Percentiles rank a stretch among this genome's conserved stretches.
Conservation (phyloP, 2,888 invertebrate species). For the Dasypogon diadema region DNA sequence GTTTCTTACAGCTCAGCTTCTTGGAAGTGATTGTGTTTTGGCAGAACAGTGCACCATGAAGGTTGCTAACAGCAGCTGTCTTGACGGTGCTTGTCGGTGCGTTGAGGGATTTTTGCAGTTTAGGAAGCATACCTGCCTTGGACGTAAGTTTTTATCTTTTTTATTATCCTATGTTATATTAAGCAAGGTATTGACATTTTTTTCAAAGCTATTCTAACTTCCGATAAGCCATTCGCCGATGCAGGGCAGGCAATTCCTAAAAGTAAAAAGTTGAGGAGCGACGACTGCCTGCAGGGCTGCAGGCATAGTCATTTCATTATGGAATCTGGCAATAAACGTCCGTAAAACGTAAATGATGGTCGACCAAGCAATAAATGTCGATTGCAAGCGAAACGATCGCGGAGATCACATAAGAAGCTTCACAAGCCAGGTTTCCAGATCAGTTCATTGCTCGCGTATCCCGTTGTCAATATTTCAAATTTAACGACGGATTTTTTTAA, state of each 20-base stretch:
- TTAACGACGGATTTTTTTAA: not conserved
- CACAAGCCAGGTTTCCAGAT: not conserved
- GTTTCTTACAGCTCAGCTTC: conserved; percentile 78
- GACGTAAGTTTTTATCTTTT: conserved; percentile 77
- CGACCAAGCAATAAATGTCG: not conserved
- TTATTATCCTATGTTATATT: not conserved
- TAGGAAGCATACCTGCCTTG: conserved; percentile 89
- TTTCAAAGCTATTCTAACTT: no score
- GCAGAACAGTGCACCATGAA: conserved; percentile 89
- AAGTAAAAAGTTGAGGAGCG: not conserved
- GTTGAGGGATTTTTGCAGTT: conserved; percentile 87
- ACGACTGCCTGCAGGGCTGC: not conserved
- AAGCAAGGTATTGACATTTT: no score
- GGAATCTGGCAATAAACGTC: not conserved
- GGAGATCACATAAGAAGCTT: not conserved
- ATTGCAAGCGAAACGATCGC: not conserved
- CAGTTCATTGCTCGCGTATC: not conserved
- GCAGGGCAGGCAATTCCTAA: no score
- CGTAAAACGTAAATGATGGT: not conserved
- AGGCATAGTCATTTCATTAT: not conserved
- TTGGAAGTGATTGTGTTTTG: conserved; percentile 86
- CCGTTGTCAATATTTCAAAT: not conserved
- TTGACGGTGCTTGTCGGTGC: conserved; percentile 86
- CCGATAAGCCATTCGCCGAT: no score
- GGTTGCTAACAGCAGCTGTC: conserved; percentile 88